phyloP scores from a whole-genome alignment of 2,888 invertebrate genomes.

The Caenorhabditis imperialis region DNA sequence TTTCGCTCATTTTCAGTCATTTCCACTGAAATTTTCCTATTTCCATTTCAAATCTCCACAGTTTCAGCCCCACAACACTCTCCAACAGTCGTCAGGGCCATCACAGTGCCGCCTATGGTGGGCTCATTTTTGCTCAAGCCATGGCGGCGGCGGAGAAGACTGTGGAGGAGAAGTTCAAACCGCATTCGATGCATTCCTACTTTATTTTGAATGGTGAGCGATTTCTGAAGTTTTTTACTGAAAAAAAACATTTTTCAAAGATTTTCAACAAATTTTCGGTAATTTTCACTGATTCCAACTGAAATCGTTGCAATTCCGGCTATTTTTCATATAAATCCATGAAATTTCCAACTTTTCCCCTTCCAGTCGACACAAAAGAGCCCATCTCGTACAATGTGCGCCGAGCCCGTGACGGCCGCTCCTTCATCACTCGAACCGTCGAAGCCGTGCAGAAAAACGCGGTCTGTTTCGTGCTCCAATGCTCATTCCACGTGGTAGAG shows the following conservation, averaged over 20 bases:
- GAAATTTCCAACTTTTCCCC: too few species aligned
- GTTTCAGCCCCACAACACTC: slow-evolving; percentile 57
- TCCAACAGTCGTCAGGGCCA: slow-evolving; percentile 59
- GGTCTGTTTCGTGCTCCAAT: slow-evolving; percentile 78
- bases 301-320: too few species aligned
- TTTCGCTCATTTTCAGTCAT: too few species aligned
- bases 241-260: too few species aligned
- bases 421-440: slow-evolving; percentile 73
- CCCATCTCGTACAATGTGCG: slow-evolving; percentile 79
- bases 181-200: slow-evolving; percentile 73
- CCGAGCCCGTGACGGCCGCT: slow-evolving; percentile 79
- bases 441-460: slow-evolving; percentile 79
- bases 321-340: too few species aligned
- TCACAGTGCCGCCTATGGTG: slow-evolving; percentile 71
- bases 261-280: too few species aligned
- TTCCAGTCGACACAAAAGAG: slow-evolving; percentile 69
- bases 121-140: slow-evolving; percentile 73
- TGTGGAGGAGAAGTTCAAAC: slow-evolving; percentile 64
- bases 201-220: slow-evolving; percentile 72
- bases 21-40: too few species aligned
- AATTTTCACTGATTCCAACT: too few species aligned
- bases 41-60: too few species aligned
- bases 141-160: slow-evolving; percentile 72
- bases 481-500: slow-evolving; percentile 70
- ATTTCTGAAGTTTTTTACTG: neutral